Conservation (phyloP, 2,797 vertebrate species). For the Chromobotia macracanthus region DNA sequence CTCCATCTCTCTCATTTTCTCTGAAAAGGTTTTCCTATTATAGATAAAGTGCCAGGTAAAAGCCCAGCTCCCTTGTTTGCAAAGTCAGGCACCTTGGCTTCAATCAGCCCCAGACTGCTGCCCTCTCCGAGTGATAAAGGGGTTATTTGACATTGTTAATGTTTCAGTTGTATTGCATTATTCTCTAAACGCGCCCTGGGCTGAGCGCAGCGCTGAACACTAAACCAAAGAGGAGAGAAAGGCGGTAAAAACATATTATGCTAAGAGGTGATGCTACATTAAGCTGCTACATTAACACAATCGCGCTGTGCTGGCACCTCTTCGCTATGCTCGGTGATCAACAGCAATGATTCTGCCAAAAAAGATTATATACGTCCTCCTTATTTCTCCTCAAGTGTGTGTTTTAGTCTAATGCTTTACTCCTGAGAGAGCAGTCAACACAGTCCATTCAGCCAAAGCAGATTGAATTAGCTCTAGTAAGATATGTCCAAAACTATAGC, state of each 20-base stretch:
- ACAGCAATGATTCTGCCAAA: slow-evolving; percentile 41
- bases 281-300: slow-evolving; percentile 47
- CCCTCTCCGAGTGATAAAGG: slow-evolving; percentile 23
- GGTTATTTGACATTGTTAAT: slow-evolving; percentile 20
- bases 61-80: slow-evolving; percentile 40
- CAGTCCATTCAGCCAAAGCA: slow-evolving; percentile 43
- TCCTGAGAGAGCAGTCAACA: slow-evolving; percentile 55
- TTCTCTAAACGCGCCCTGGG: background rate
- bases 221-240: slow-evolving; percentile 20
- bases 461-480: slow-evolving; percentile 48
- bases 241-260: slow-evolving; percentile 42
- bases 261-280: slow-evolving; percentile 49
- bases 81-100: slow-evolving; percentile 44
- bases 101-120: slow-evolving; percentile 37
- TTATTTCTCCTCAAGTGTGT: slow-evolving; percentile 46
- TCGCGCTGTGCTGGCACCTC: slow-evolving; percentile 20
- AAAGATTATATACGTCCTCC: slow-evolving; percentile 43
- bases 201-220: slow-evolving; percentile 19
- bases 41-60: slow-evolving; percentile 56
- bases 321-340: slow-evolving; percentile 48
- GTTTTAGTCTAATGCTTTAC: slow-evolving; percentile 42
- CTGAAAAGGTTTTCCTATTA: slow-evolving; percentile 55
- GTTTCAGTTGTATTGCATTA: slow-evolving; percentile 22
- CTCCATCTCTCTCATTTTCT: slow-evolving; percentile 59
- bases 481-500: slow-evolving; percentile 10